These are phyloP conservation scores for Numenius phaeopus DNA, from an alignment of 2,797 vertebrate genomes.

Conservation along the genomic window DNA sequence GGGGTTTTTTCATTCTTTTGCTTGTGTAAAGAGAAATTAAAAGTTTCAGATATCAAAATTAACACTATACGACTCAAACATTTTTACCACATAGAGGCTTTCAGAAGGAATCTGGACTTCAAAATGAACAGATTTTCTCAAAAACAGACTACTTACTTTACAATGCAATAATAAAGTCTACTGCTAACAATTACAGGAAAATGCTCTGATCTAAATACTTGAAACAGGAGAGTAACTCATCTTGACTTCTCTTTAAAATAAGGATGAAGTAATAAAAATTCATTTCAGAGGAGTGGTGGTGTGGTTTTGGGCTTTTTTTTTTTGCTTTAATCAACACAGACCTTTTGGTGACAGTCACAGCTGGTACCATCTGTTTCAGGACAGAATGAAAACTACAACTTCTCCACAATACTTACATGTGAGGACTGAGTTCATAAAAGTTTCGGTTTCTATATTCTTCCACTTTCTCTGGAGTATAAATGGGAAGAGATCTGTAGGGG, in stretches of 20 bases:
- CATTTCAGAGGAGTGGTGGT: not conserved
- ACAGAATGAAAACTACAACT: conserved; percentile 5
- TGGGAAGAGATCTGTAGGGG: conserved; percentile 92
- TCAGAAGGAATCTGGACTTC: not conserved
- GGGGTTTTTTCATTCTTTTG: not conserved
- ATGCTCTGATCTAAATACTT: not conserved
- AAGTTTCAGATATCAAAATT: not conserved
- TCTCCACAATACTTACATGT: conserved; percentile 92
- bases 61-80: not conserved
- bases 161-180: conserved; percentile 10
- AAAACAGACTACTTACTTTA: conserved; percentile 20
- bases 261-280: conserved; percentile 27
- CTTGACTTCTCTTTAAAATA: conserved; percentile 27
- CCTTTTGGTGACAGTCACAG: conserved; percentile 60
- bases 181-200: not conserved
- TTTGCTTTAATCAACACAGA: not conserved
- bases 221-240: not conserved
- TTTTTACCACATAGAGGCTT: not conserved
- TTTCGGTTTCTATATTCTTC: conserved; percentile 99
- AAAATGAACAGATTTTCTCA: not conserved
- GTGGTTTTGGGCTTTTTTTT: not conserved
- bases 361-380: conserved; percentile 69
- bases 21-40: not conserved
- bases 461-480: conserved; percentile 97
- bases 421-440: conserved; percentile 98